These are phyloP conservation scores for Camarhynchus parvulus DNA, from an alignment of 2,113 vertebrate species.

Conservation along the genomic window DNA sequence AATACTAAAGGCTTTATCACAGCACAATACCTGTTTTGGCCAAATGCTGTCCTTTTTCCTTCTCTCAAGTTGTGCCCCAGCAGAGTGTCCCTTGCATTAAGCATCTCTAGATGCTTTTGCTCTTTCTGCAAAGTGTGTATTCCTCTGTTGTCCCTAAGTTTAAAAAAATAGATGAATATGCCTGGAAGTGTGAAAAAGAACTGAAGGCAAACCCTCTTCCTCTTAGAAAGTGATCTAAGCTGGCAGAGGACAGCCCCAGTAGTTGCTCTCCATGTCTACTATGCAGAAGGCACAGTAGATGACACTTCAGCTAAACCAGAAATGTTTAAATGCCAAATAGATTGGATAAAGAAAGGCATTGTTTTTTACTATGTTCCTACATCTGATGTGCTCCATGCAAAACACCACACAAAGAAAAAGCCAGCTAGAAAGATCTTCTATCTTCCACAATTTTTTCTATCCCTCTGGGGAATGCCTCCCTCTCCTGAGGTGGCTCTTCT, in stretches of 20 bases:
- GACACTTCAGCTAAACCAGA: not conserved
- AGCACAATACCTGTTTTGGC: not conserved
- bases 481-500: not conserved
- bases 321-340: not conserved
- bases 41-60: not conserved
- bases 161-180: not conserved
- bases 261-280: not conserved
- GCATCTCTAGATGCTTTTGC: not conserved
- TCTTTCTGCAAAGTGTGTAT: not conserved
- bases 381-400: not conserved
- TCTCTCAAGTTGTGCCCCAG: not conserved
- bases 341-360: not conserved
- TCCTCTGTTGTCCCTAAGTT: not conserved
- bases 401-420: not conserved
- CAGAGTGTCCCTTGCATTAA: not conserved
- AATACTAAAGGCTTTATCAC: not conserved
- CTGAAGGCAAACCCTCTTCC: not conserved
- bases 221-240: not conserved
- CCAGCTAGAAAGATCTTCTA: not conserved
- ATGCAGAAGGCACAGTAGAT: not conserved
- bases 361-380: not conserved
- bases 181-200: not conserved
- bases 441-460: not conserved
- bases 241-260: not conserved
- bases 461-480: not conserved